Evolutionary conservation across 2,888 invertebrate genomes (phyloP), one percentile per base, ranked within the genome.

Genomic region (Alentia gelatinosa): DNA sequence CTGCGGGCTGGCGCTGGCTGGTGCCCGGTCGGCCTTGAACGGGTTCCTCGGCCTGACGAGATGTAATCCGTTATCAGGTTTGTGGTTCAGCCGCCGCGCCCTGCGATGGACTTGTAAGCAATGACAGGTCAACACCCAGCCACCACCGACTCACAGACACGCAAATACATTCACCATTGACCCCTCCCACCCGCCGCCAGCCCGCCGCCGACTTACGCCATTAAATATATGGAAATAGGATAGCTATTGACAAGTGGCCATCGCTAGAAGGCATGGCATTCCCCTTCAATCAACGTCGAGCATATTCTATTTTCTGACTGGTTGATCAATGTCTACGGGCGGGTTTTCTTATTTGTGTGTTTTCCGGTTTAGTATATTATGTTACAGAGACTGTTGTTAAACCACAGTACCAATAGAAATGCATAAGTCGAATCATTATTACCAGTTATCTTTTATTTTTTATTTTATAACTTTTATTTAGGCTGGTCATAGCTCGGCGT

Each of bases 171-270:
- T 33, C 83, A 39, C 83, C 83, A 39, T 39, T 39, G 40, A 83
- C 83, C 83, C 23, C 83, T 35, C 35, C 83, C 39, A 33, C 30
- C 39, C 39, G 79, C 7, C 63, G 63, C 5, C 5, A 79, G 79
- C 37, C 30, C 30, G 74, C 74, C 26, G n/a, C 33, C 4, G 74
- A 12, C 30, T 74, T 35, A 5, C n/a, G 39, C 79, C 39, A 79
- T 37, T 79, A 79, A 37, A 79, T 79, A 79, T 79, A 79, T 79
- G 79, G 79, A 79, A 79, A 79, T 79, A 35, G 79, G 79, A 79
- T 35, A 26, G 79, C 79, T 15, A 39, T 35, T 79, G 79, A 79
- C 79, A 26, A 79, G 37, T 79, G 79, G 37, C 19, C 74, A 33
- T 74, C n/a, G 74, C 30, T 26, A 15, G 30, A 5, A n/a, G 74